Percentiles rank a stretch among this genome's conserved stretches.
These are phyloP conservation scores for Diaperis boleti DNA, from an alignment of 2,888 invertebrate species.

Conservation along the genomic window DNA sequence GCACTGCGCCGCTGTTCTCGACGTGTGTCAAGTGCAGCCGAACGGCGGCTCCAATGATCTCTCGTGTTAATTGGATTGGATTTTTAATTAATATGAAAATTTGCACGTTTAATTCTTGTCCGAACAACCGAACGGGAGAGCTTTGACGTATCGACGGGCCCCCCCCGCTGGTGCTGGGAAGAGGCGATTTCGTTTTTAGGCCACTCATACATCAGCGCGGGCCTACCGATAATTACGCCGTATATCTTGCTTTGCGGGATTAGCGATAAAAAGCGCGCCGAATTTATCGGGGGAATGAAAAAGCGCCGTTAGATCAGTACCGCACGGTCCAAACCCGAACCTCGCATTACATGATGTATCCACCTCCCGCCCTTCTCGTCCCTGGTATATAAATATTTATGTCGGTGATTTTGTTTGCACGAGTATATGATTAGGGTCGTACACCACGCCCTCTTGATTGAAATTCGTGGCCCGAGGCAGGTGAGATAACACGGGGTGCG, in stretches of 20 bases:
- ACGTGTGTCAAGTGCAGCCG: slow-evolving; percentile 66
- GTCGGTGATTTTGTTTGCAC: slow-evolving; percentile 32
- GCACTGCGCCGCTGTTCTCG: slow-evolving; percentile 57
- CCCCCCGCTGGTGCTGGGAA: slow-evolving; percentile 47
- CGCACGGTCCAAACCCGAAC: too few relatives aligned
- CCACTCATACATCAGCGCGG: slow-evolving; percentile 58
- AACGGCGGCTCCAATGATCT: slow-evolving; percentile 61
- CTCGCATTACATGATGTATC: too few relatives aligned
- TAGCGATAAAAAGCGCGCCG: slow-evolving; percentile 56
- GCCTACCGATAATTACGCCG: slow-evolving; percentile 62
- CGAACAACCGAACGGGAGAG: slow-evolving; percentile 36
- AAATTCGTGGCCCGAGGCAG: slow-evolving; percentile 58
- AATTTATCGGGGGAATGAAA: too few relatives aligned
- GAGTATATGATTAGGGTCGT: slow-evolving; percentile 34
- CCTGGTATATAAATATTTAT: slow-evolving; percentile 44
- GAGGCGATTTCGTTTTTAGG: slow-evolving; percentile 58
- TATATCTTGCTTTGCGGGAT: slow-evolving; percentile 64
- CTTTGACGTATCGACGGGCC: slow-evolving; percentile 42
- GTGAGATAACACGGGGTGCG: slow-evolving; percentile 54
- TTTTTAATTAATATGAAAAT: slow-evolving; percentile 68
- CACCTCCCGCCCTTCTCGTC: too few relatives aligned
- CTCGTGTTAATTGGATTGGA: slow-evolving; percentile 66
- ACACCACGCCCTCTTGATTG: slow-evolving; percentile 51
- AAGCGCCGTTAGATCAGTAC: too few relatives aligned
- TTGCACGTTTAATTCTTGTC: slow-evolving; percentile 58